Evolutionary conservation across 2,888 invertebrate genomes (phyloP).

Genomic region (Copidosoma aretas): DNA sequence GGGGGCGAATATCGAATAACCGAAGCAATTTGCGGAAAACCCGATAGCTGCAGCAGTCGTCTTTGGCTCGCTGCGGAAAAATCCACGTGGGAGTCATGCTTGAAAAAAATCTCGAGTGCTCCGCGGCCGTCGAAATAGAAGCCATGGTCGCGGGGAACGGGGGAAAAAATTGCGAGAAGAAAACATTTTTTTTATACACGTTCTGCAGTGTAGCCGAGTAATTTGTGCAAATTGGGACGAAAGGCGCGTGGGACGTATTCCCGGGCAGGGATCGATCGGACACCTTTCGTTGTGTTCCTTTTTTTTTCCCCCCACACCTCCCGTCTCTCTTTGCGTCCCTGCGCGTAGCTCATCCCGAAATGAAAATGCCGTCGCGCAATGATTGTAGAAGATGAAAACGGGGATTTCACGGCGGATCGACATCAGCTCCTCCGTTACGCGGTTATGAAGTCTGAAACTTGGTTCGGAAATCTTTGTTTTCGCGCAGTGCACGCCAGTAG

Average conservation of each 20-base stretch:
- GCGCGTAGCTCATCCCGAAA: conserved; percentile 39
- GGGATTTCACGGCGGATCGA: too few relatives aligned
- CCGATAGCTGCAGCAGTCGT: background rate
- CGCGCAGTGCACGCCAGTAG: too few relatives aligned
- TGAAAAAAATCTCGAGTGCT: background rate
- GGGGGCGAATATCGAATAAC: background rate
- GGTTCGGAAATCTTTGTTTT: too few relatives aligned
- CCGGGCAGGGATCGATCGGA: conserved; percentile 30
- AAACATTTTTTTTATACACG: background rate
- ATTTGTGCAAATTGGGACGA: conserved; percentile 28
- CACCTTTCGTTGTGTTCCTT: background rate
- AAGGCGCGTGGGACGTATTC: conserved; percentile 13
- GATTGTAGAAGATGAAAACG: too few relatives aligned
- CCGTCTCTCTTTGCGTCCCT: conserved; percentile 10
- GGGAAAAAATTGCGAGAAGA: background rate
- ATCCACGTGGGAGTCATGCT: background rate
- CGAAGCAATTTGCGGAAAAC: conserved; percentile 6
- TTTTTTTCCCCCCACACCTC: background rate
- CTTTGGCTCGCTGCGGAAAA: background rate
- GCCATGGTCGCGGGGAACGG: background rate
- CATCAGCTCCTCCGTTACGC: too few relatives aligned
- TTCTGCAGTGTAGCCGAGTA: conserved; percentile 1
- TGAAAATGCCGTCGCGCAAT: conserved; percentile 42
- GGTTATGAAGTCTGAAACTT: too few relatives aligned
- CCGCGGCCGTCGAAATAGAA: background rate